phyloP scores from a whole-genome alignment of 2,113 vertebrate species.

The Melospiza georgiana region DNA sequence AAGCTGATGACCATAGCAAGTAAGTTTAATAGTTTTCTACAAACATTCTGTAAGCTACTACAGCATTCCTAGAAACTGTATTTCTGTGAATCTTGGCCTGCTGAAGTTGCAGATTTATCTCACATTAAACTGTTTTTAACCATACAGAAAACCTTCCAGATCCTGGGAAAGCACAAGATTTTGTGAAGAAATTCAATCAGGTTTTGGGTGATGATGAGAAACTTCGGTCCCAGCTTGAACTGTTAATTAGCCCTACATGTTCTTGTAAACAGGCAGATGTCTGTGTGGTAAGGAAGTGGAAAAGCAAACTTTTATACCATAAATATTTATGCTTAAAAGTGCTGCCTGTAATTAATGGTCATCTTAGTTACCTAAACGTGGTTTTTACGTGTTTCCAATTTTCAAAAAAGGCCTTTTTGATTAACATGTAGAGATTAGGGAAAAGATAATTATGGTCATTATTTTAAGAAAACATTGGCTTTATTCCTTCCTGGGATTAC shows the following conservation, averaged over 20 bases:
- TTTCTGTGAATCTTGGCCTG: not conserved
- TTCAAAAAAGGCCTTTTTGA: not conserved
- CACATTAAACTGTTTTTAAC: slow-evolving; percentile 38
- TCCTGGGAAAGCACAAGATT: slow-evolving; percentile 98
- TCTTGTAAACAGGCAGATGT: slow-evolving; percentile 98
- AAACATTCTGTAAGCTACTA: not conserved
- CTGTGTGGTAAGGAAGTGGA: slow-evolving; percentile 90
- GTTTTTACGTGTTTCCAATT: not conserved
- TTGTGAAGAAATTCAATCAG: slow-evolving; percentile 99
- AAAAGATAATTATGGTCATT: not conserved
- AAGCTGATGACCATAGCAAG: slow-evolving; percentile 98
- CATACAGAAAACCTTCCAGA: slow-evolving; percentile 93
- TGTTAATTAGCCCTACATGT: slow-evolving; percentile 95
- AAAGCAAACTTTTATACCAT: not conserved
- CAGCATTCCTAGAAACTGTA: not conserved
- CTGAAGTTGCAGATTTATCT: not conserved
- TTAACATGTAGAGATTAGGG: not conserved
- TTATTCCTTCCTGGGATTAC: not conserved
- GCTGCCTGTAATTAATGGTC: not conserved
- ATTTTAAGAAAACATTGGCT: not conserved
- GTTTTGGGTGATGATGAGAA: slow-evolving; percentile 98
- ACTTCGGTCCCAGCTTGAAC: slow-evolving; percentile 89
- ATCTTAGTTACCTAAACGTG: not conserved
- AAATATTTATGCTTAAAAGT: not conserved
- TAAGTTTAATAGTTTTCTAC: slow-evolving; percentile 74